Conservation (phyloP, 2,888 invertebrate genomes). For the Morinoia aosen region DNA sequence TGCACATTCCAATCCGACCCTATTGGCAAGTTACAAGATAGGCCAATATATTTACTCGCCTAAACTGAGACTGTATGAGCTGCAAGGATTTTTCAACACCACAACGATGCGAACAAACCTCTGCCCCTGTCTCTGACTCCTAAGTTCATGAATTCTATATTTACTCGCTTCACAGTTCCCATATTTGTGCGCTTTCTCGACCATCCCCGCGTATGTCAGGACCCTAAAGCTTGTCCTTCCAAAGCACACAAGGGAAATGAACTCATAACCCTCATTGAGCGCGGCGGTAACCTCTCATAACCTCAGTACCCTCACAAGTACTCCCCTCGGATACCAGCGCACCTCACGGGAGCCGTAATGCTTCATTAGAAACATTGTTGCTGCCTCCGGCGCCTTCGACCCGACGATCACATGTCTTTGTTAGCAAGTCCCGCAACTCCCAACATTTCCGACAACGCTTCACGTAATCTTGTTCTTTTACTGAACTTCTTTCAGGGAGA, state of each 20-base stretch:
- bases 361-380: slow-evolving; percentile 47
- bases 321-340: not conserved
- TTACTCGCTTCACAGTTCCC: too few relatives aligned
- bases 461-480: not conserved
- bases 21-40: not conserved
- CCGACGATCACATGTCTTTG: slow-evolving; percentile 37
- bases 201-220: too few relatives aligned
- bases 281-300: slow-evolving; percentile 29
- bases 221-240: not conserved
- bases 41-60: not conserved
- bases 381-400: not conserved
- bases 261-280: not conserved
- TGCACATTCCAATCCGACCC: too few relatives aligned
- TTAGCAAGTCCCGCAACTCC: not conserved
- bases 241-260: not conserved
- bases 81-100: not conserved
- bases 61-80: not conserved
- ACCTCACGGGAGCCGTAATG: slow-evolving; percentile 18
- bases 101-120: too few relatives aligned
- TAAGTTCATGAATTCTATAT: too few relatives aligned
- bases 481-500: not conserved
- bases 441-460: not conserved
- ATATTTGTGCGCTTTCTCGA: too few relatives aligned
- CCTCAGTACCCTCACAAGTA: slow-evolving; percentile 36
- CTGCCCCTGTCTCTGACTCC: too few relatives aligned